These are phyloP conservation scores for Flexamia atlantica DNA, from an alignment of 2,888 invertebrate species.

Conservation along the genomic window DNA sequence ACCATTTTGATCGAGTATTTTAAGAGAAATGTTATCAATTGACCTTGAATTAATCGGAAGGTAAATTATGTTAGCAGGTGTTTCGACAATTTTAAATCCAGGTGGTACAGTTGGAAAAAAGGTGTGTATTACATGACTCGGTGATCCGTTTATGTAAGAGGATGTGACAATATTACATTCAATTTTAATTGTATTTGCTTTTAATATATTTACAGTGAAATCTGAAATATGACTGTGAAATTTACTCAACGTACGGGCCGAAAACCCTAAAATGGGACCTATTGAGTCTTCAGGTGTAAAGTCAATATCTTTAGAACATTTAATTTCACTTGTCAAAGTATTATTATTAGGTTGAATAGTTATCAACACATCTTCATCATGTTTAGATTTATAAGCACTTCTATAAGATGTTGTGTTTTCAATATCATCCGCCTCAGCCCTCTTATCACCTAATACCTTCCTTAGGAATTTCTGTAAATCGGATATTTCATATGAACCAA, in stretches of 20 bases:
- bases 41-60: not conserved
- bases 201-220: not conserved
- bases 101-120: not conserved
- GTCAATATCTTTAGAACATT: not conserved
- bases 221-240: not conserved
- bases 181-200: not conserved
- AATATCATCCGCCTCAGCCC: too few relatives aligned
- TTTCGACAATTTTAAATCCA: not conserved
- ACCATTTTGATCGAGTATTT: not conserved
- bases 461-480: too few relatives aligned
- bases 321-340: not conserved
- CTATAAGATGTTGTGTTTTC: too few relatives aligned
- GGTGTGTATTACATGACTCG: not conserved
- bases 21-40: not conserved
- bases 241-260: not conserved
- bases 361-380: too few relatives aligned
- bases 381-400: too few relatives aligned
- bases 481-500: too few relatives aligned
- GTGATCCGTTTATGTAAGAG: not conserved
- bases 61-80: not conserved
- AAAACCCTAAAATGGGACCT: not conserved
- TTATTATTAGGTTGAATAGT: not conserved
- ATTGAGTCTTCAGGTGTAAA: not conserved
- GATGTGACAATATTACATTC: not conserved
- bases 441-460: too few relatives aligned